Evolutionary conservation across 2,113 vertebrate species (phyloP).

Genomic region (Coptodon rendalli): DNA sequence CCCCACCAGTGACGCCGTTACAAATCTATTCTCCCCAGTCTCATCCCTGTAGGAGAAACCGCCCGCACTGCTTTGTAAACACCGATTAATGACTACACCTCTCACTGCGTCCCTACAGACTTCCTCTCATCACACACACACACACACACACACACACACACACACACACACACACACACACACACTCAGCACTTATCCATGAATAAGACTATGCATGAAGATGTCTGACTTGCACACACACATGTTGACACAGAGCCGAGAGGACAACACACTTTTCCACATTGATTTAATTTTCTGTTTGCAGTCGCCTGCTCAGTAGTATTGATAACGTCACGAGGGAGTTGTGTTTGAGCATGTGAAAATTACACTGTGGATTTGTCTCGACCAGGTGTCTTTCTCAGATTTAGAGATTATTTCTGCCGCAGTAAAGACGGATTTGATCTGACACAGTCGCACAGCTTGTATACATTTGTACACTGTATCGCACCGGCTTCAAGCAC

Average conservation of each 20-base stretch:
- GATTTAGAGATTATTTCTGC: background rate
- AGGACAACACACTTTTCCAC: background rate
- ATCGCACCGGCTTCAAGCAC: background rate
- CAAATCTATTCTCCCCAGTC: background rate
- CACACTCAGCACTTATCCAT: background rate
- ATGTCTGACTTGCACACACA: background rate
- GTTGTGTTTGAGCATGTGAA: background rate
- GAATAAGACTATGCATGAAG: background rate
- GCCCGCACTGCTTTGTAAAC: background rate
- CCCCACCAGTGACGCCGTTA: background rate
- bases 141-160: background rate
- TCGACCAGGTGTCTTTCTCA: background rate
- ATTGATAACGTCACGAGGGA: background rate
- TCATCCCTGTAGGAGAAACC: background rate
- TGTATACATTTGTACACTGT: background rate
- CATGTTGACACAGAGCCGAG: background rate
- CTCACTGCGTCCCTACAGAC: background rate
- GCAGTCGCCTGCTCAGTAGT: background rate
- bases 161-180: no score
- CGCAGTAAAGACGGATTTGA: fast-evolving
- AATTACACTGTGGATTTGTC: background rate
- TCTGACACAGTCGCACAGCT: background rate
- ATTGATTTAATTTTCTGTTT: background rate
- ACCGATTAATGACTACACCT: background rate
- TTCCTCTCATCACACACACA: background rate